Evolutionary conservation across 2,888 invertebrate species (phyloP).

Genomic region (Agrotis clavis): DNA sequence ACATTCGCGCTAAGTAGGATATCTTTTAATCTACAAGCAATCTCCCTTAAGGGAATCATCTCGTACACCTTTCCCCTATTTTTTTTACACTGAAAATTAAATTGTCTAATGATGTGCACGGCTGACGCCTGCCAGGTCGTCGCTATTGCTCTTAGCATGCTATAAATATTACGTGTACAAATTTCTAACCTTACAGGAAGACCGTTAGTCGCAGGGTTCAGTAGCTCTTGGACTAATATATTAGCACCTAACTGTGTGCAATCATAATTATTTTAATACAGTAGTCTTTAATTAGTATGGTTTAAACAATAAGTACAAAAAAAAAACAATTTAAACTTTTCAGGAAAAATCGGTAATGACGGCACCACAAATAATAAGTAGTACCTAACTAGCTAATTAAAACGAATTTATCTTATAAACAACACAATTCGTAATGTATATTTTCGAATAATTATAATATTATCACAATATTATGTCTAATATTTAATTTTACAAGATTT

Average conservation of each 20-base stretch:
- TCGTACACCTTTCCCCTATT: too few relatives aligned
- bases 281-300: conserved; percentile 10
- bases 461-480: neutral
- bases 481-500: neutral
- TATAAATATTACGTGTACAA: too few relatives aligned
- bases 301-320: conserved; percentile 37
- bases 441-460: conserved; percentile 2
- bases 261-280: neutral
- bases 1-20: too few relatives aligned
- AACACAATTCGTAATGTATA: neutral
- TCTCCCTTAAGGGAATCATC: too few relatives aligned
- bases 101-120: too few relatives aligned
- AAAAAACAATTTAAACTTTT: conserved; percentile 1
- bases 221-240: too few relatives aligned
- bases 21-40: too few relatives aligned
- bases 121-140: too few relatives aligned
- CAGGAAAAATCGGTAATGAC: conserved; percentile 7
- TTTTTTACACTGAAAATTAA: too few relatives aligned
- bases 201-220: too few relatives aligned
- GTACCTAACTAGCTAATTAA: conserved; percentile 8
- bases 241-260: neutral
- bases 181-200: too few relatives aligned
- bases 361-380: conserved; percentile 15
- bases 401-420: conserved; percentile 27
- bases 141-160: too few relatives aligned